Percentiles rank a stretch among this genome's conserved stretches.
Evolutionary conservation across 2,797 vertebrate species (phyloP).

Genomic region (Botia kubotai): DNA sequence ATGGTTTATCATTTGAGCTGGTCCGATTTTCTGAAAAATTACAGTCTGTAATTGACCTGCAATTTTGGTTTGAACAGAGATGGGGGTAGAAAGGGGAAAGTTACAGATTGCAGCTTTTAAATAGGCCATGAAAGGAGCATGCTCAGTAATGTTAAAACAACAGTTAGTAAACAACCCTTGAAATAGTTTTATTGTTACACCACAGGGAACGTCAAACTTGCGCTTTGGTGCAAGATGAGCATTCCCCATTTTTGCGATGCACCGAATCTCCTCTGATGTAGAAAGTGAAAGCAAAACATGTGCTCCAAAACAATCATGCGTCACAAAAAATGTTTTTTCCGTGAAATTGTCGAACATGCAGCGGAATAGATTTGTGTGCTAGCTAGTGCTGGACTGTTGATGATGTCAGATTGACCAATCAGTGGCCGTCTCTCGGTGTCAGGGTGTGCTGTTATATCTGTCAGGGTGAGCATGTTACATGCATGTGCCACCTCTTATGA

Average conservation of each 20-base stretch:
- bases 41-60: no score
- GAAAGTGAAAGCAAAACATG: no score
- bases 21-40: no score
- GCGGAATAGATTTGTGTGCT: background rate
- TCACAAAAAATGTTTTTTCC: no score
- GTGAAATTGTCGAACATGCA: background rate
- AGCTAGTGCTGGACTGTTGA: slow-evolving; percentile 10
- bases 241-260: background rate
- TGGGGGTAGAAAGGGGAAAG: no score
- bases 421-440: background rate
- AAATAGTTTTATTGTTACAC: background rate
- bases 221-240: background rate
- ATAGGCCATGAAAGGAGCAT: background rate
- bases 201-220: background rate
- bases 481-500: slow-evolving; percentile 21
- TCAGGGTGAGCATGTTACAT: slow-evolving; percentile 1
- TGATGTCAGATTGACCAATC: slow-evolving; percentile 44
- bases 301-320: no score
- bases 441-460: background rate
- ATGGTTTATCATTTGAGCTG: no score
- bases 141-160: background rate
- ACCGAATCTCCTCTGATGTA: background rate
- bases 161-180: no score
- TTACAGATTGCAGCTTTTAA: background rate
- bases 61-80: no score